These are phyloP conservation scores for Babyrousa celebensis DNA, from an alignment of 2,797 vertebrate species.

Conservation along the genomic window DNA sequence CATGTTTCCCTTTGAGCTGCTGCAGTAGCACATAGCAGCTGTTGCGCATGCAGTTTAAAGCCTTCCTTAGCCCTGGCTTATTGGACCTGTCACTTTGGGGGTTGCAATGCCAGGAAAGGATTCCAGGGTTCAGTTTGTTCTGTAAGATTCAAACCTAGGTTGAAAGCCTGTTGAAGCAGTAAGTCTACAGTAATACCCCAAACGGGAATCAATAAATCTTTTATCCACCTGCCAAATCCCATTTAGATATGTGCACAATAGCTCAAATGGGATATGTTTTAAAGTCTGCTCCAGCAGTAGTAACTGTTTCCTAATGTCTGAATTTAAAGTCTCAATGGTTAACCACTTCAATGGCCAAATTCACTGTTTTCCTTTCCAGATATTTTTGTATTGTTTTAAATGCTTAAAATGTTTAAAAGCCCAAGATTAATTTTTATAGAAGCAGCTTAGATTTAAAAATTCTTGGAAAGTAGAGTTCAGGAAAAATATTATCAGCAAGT, in stretches of 20 bases:
- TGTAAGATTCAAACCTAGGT: slow-evolving; percentile 67
- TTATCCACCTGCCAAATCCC: slow-evolving; percentile 79
- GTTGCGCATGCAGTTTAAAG: slow-evolving; percentile 19
- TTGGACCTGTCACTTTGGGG: slow-evolving; percentile 29
- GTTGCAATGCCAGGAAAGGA: slow-evolving; percentile 66
- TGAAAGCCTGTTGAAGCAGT: slow-evolving; percentile 75
- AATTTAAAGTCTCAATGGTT: slow-evolving; percentile 39
- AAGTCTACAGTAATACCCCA: slow-evolving; percentile 49
- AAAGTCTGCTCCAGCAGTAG: background rate
- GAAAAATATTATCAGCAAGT: slow-evolving; percentile 23
- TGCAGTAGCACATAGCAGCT: slow-evolving; percentile 46
- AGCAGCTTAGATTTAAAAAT: slow-evolving; percentile 54
- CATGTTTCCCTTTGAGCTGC: slow-evolving; percentile 57
- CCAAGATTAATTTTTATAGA: slow-evolving; percentile 58
- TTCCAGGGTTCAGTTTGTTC: slow-evolving; percentile 69
- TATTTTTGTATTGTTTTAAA: slow-evolving; percentile 58
- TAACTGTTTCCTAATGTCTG: slow-evolving; percentile 73
- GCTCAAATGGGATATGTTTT: slow-evolving; percentile 36
- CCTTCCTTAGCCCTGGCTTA: slow-evolving; percentile 38
- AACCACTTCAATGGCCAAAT: background rate
- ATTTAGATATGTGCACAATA: slow-evolving; percentile 12
- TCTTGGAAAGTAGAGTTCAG: slow-evolving; percentile 21
- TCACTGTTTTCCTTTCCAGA: slow-evolving; percentile 31
- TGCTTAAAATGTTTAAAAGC: slow-evolving; percentile 33
- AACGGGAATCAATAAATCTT: slow-evolving; percentile 61